A percentile compares a stretch with the other conserved stretches of the same genome.
These are phyloP conservation scores for Hyaena hyaena DNA, from an alignment of 2,113 vertebrate genomes.

Conservation along the genomic window DNA sequence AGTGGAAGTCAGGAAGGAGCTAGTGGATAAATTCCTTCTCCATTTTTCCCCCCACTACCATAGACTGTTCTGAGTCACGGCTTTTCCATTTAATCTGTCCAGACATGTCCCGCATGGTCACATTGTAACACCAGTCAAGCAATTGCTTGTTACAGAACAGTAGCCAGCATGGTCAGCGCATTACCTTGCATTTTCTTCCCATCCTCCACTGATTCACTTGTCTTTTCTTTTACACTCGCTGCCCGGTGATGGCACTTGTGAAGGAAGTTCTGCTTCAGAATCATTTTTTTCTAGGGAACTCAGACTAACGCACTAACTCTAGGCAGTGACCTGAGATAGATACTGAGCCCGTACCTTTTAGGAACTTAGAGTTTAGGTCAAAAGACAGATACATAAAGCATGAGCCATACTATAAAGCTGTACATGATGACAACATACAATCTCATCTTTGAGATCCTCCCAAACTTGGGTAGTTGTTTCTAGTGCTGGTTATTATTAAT, in stretches of 20 bases:
- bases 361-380: neutral
- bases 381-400: neutral
- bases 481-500: slow-evolving; percentile 3
- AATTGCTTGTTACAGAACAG: neutral
- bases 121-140: neutral
- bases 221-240: neutral
- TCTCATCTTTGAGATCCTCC: neutral
- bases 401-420: neutral
- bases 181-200: neutral
- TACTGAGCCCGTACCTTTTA: neutral
- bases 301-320: neutral
- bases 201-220: neutral
- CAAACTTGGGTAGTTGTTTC: neutral
- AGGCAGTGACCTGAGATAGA: neutral
- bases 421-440: neutral
- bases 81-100: neutral
- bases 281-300: neutral
- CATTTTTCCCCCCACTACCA: neutral
- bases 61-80: neutral
- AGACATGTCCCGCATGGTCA: neutral
- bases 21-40: neutral
- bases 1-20: neutral
- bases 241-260: neutral
- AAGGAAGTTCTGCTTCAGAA: neutral
- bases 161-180: neutral